Evolutionary conservation across 2,888 invertebrate species (phyloP).

Genomic region (Syritta pipiens): DNA sequence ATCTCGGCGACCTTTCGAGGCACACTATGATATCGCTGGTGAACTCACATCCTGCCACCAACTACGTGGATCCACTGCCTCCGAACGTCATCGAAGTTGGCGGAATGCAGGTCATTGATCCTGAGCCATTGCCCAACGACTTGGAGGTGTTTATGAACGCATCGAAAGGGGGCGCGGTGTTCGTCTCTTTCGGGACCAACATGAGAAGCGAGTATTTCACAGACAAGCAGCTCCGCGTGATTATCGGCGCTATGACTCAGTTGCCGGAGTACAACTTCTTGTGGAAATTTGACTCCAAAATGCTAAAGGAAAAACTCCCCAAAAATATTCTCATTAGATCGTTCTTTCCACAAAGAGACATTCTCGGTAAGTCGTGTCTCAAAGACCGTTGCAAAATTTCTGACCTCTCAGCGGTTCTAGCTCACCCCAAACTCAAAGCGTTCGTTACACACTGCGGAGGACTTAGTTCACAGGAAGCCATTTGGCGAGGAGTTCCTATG

Average conservation of each 20-base stretch:
- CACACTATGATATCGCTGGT: conserved; percentile 73
- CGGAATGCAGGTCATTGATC: conserved; percentile 75
- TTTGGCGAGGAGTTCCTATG: conserved; percentile 75
- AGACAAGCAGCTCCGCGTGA: conserved; percentile 55
- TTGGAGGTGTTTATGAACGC: conserved; percentile 73
- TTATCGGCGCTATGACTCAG: conserved; percentile 68
- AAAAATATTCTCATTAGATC: conserved; percentile 67
- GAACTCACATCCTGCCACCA: conserved; percentile 75
- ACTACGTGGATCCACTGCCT: conserved; percentile 75
- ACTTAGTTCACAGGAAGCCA: conserved; percentile 74
- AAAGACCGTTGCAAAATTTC: neutral
- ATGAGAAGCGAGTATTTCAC: conserved; percentile 70
- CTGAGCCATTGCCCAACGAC: conserved; percentile 71
- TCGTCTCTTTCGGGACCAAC: conserved; percentile 76
- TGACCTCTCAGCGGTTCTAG: conserved; percentile 47
- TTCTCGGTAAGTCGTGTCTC: conserved; percentile 73
- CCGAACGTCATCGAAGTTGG: conserved; percentile 77
- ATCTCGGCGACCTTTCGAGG: conserved; percentile 69
- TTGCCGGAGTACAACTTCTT: conserved; percentile 76
- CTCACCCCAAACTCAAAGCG: conserved; percentile 72
- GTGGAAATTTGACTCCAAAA: conserved; percentile 75
- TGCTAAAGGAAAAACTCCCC: conserved; percentile 64
- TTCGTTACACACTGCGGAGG: conserved; percentile 76
- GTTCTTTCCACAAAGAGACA: conserved; percentile 71
- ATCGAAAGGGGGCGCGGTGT: conserved; percentile 74